A percentile compares a stretch with the other conserved stretches of the same genome.
phyloP scores from a whole-genome alignment of 2,888 invertebrate species.

The Ecdyonurus torrentis region DNA sequence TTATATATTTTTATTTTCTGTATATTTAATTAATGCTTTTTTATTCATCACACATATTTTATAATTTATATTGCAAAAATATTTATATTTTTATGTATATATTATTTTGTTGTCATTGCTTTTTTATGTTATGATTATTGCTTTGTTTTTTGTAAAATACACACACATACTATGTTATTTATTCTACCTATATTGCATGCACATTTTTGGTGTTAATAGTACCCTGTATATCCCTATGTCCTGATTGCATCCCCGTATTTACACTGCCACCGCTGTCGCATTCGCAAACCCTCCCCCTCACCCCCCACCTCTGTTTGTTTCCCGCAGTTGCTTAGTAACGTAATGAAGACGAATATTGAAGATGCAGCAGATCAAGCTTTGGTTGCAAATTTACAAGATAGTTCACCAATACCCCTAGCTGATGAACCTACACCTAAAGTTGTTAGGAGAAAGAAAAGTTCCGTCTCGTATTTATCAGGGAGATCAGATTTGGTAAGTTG shows the following conservation, averaged over 20 bases:
- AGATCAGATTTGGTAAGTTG: neutral
- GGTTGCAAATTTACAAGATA: conserved; percentile 17
- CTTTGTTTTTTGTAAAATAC: neutral
- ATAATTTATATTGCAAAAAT: too few species aligned
- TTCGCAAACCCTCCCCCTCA: neutral
- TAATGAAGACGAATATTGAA: conserved; percentile 58
- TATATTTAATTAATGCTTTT: too few species aligned
- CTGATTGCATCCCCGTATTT: conserved; percentile 1
- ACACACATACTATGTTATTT: neutral
- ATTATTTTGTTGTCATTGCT: neutral
- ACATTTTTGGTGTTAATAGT: too few species aligned
- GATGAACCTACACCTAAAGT: neutral
- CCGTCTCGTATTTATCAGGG: conserved; percentile 1
- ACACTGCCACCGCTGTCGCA: conserved; percentile 3
- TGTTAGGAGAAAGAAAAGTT: neutral
- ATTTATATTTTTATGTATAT: too few species aligned
- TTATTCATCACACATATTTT: too few species aligned
- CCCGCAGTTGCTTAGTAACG: conserved; percentile 53
- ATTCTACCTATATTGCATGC: neutral
- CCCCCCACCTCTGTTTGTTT: neutral
- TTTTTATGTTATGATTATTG: too few species aligned
- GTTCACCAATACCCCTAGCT: neutral
- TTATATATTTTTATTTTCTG: too few species aligned
- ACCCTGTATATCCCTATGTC: neutral
- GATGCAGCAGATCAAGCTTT: conserved; percentile 34